Conservation (phyloP, 2,113 vertebrate species). For the Turnix velox region DNA sequence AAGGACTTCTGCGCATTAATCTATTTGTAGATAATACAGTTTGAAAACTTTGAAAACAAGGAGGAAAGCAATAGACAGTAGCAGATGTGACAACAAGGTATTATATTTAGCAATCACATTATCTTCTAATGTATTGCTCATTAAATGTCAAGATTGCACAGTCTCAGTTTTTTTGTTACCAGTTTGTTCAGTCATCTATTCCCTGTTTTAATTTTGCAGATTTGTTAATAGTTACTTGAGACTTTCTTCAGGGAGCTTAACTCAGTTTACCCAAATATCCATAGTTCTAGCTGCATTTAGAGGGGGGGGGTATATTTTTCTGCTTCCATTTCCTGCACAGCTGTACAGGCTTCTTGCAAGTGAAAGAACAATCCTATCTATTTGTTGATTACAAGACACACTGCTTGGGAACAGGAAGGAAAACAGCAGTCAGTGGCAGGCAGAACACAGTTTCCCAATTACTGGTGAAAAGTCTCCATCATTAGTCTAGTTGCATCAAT, state of each 20-base stretch:
- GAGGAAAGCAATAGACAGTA: not conserved
- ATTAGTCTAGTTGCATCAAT: not conserved
- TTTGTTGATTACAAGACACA: constrained; percentile 27
- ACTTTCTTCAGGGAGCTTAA: constrained; percentile 7
- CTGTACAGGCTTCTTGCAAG: constrained; percentile 14
- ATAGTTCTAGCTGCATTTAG: not conserved
- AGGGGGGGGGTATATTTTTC: not conserved
- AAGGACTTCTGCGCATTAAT: not conserved
- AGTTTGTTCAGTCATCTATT: not conserved
- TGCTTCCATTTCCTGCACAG: not conserved
- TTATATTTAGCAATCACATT: not conserved
- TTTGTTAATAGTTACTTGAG: not conserved
- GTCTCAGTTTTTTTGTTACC: not conserved
- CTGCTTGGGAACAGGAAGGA: not conserved
- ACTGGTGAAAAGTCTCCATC: not conserved
- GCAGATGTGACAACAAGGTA: constrained; percentile 1
- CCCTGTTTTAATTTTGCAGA: not conserved
- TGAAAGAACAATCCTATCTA: not conserved
- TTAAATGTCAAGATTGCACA: not conserved
- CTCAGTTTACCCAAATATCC: not conserved
- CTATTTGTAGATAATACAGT: constrained; percentile 23
- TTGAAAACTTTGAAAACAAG: constrained; percentile 9
- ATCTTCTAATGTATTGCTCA: not conserved
- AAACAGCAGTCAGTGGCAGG: not conserved
- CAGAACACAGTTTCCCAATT: not conserved